Evolutionary conservation across 2,888 invertebrate genomes (phyloP), one percentile per base, ranked within the genome.

Genomic region (Frankliniella intonsa): DNA sequence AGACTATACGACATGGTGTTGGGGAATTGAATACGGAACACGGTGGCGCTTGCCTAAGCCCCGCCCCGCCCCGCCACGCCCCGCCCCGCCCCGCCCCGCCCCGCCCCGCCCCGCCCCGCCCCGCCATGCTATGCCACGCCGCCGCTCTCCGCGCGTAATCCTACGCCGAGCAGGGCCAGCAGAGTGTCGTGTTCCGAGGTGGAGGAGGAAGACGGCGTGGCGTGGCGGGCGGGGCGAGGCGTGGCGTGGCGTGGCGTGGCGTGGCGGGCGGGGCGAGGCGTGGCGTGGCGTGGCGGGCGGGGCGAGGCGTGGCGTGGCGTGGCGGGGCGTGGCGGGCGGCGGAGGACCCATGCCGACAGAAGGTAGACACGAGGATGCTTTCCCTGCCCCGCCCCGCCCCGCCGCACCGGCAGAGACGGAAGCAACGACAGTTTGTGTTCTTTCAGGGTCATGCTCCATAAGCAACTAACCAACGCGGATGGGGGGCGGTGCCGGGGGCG

Each of bases 391-490:
- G 38, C 38, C 38, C 38, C 38, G 38, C 38, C 5, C 38, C 38
- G 69, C 69, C 65, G 25, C 22, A 22, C 25, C 8, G 69, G 69
- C 69, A 12, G 25, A 22, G 69, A 11, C 25, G 69, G 25, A 9
- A 22, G 69, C 69, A 22, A 22, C 69, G 69, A 22, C 69, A 76
- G 22, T 62, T 62, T 62, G 62, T n/a, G 62, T 62, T 76, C 69
- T 76, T 76, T 12, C 69, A 22, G 22, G 69, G 69, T 11, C 69
- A 22, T 76, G 69, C 69, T 76, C 69, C 69, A 76, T 76, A 76
- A 25, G 25, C 69, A 25, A 12, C 69, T 76, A 76, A 76, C 69
- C 69, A 76, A 76, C 62, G 38, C 17, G 62, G 17, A 62, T 17
- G 62, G 17, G 38, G 14, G n/a, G n/a, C 55, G 55, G 19, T 9